A percentile compares a stretch with the other conserved stretches of the same genome.
phyloP scores from a whole-genome alignment of 2,113 vertebrate genomes.

The Pachypanchax playfairii region DNA sequence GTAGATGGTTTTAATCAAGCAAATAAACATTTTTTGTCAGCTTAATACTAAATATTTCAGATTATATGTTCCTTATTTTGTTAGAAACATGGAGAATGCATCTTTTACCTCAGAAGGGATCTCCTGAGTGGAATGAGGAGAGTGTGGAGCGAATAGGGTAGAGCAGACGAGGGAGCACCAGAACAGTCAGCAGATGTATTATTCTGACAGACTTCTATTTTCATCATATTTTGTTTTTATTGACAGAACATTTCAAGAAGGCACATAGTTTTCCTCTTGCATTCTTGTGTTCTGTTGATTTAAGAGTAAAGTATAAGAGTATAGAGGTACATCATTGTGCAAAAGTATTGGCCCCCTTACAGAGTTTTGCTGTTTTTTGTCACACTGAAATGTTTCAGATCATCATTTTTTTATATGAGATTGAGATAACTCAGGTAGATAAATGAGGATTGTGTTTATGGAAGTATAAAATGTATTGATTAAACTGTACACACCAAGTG shows the following conservation, averaged over 20 bases:
- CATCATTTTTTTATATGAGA: too few species aligned
- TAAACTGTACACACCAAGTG: too few species aligned
- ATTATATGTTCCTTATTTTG: not conserved
- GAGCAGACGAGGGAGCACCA: constrained; percentile 1
- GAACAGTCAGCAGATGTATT: constrained; percentile 38
- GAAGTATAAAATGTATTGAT: too few species aligned
- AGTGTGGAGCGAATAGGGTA: constrained; percentile 1
- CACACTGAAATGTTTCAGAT: too few species aligned
- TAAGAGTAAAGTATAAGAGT: not conserved
- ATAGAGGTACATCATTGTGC: not conserved
- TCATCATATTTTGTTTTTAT: constrained; percentile 45
- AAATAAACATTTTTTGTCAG: too few species aligned
- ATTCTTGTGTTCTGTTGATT: constrained; percentile 10
- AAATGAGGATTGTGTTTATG: too few species aligned
- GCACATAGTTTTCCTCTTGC: constrained; percentile 1
- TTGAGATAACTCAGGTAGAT: too few species aligned
- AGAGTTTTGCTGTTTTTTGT: too few species aligned
- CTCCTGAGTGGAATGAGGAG: constrained; percentile 20
- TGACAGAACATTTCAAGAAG: constrained; percentile 30
- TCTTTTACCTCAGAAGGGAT: constrained; percentile 14
- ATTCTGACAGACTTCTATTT: constrained; percentile 39
- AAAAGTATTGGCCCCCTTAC: too few species aligned
- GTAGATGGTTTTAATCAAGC: too few species aligned
- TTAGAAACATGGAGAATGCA: not conserved
- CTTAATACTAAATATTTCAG: too few species aligned